Evolutionary conservation across 2,113 vertebrate genomes (phyloP), one percentile per base, ranked within the genome.

Genomic region (Vireo altiloquus): DNA sequence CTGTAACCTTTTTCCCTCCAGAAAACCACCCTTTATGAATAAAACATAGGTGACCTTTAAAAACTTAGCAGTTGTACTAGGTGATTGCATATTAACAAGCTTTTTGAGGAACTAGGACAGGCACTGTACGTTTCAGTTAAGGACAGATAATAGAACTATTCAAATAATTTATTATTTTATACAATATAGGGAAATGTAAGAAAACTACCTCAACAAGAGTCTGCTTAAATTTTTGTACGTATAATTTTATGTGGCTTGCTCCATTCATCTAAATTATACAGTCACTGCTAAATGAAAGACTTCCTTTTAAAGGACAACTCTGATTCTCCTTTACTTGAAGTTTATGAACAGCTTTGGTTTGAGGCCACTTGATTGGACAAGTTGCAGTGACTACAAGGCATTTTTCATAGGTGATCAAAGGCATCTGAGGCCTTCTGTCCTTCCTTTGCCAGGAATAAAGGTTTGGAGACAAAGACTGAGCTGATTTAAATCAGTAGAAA

Each of bases 31-130:
- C 98, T 98, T 98, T 98, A 98, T 98, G 98, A 98, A 98, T 98
- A 98, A 98, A 98, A 98, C 98, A 98, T 98, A 89, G 97, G 81
- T 97, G 98, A 98, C 98, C 98, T 98, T 98, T 98, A 98, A 98
- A 98, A 98, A 98, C 98, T 98, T 98, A 98, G 98, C 98, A 97
- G 97, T 98, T 98, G 97, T 98, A 98, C 97, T 97, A 98, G 98
- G 98, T 98, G 98, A 98, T 98, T 98, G 98, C 98, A 98, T 98
- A 98, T 98, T 98, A 98, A 98, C 98, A 98, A 98, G 98, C 97
- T 98, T 98, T 98, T 98, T 98, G 98, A 98, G 97, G 98, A 98
- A 97, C 95, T 96, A 96, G 97, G 98, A 98, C 98, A 98, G 98
- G 97, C 97, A 82, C 95, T 97, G 97, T 97, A 97, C 33, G 90